These are phyloP conservation scores for Mormyrops attenuatus DNA, from an alignment of 2,797 vertebrate species.

Conservation along the genomic window DNA sequence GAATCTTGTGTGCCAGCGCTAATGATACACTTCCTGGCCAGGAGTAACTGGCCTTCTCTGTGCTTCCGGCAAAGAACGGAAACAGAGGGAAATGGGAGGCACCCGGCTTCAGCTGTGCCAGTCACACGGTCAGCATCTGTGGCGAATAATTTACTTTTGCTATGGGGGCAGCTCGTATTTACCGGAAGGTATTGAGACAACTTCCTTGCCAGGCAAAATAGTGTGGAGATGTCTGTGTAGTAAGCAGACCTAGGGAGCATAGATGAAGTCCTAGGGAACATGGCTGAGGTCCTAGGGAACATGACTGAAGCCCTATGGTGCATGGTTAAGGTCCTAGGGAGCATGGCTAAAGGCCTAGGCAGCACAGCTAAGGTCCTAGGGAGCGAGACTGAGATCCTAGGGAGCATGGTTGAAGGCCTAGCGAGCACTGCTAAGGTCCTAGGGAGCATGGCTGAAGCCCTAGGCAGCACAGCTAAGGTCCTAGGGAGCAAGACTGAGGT, in stretches of 20 bases:
- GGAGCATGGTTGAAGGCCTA: neutral
- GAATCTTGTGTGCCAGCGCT: slow-evolving; percentile 49
- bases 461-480: neutral
- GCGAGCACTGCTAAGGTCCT: neutral
- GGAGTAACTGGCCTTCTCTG: slow-evolving; percentile 35
- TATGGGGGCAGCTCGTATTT: neutral
- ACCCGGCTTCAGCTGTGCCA: neutral
- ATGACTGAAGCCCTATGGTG: too few species aligned
- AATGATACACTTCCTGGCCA: slow-evolving; percentile 62
- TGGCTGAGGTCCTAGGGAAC: too few species aligned
- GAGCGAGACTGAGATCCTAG: neutral
- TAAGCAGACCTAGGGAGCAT: neutral
- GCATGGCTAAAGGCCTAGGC: neutral
- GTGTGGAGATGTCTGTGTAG: neutral
- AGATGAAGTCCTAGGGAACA: too few species aligned
- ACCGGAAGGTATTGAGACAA: neutral
- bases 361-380: neutral
- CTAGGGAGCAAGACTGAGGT: neutral
- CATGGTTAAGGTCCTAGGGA: too few species aligned
- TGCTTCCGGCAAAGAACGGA: slow-evolving; percentile 27
- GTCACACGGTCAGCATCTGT: neutral
- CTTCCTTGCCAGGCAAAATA: neutral
- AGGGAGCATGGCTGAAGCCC: neutral
- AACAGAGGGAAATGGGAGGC: slow-evolving; percentile 27
- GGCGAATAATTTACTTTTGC: neutral